A percentile compares a stretch with the other conserved stretches of the same genome.
These are phyloP conservation scores for Coenonympha glycerion DNA, from an alignment of 2,888 invertebrate genomes.

Conservation along the genomic window DNA sequence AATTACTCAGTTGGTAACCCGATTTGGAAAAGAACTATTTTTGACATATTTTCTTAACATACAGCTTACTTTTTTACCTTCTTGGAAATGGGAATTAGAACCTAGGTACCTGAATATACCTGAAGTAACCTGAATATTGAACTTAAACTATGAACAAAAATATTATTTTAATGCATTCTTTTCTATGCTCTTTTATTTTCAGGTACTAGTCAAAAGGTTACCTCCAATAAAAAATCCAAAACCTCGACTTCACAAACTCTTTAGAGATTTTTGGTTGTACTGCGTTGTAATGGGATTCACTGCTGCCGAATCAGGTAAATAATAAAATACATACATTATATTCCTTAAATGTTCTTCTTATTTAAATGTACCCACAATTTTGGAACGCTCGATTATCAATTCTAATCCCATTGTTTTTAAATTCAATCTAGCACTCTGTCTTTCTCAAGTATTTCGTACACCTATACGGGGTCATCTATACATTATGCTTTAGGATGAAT, in stretches of 20 bases:
- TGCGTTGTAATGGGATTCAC: conserved; percentile 99
- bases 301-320: conserved; percentile 82
- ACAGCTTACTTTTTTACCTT: no score
- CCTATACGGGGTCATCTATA: conserved; percentile 7
- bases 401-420: conserved; percentile 29
- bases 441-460: conserved; percentile 23
- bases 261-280: conserved; percentile 99
- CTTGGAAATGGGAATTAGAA: no score
- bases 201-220: conserved; percentile 85
- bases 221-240: conserved; percentile 94
- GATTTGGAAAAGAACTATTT: no score
- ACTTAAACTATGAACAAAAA: no score
- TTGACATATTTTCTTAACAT: no score
- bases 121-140: no score
- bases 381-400: conserved; percentile 30
- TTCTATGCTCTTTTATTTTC: conserved; percentile 24
- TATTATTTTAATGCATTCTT: no score
- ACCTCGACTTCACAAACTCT: conserved; percentile 94
- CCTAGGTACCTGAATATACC: no score
- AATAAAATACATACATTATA: conserved; percentile 14
- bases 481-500: neutral
- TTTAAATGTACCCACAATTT: conserved; percentile 34
- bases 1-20: no score
- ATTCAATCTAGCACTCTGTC: conserved; percentile 32
- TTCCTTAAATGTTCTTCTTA: conserved; percentile 20